These are phyloP conservation scores for Chaenogobius annularis DNA, from an alignment of 2,113 vertebrate genomes.

Conservation along the genomic window DNA sequence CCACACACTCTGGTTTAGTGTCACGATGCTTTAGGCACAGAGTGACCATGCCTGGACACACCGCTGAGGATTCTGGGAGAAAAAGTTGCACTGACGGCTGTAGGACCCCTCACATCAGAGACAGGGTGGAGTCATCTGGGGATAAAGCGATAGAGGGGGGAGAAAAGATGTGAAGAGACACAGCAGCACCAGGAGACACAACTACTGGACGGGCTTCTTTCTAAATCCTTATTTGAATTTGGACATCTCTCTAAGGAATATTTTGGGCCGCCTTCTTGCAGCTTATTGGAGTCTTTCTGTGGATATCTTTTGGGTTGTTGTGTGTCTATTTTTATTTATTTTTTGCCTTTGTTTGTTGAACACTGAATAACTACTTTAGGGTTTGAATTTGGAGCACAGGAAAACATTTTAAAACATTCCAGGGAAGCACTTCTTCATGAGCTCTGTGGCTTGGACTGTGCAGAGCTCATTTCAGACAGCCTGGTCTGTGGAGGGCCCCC, in stretches of 20 bases:
- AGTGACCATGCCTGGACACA: constrained; percentile 35
- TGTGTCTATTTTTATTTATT: too few relatives aligned
- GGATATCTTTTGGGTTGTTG: too few relatives aligned
- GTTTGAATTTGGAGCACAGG: constrained; percentile 25
- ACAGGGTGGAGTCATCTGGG: constrained; percentile 62
- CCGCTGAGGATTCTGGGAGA: not conserved
- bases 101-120: constrained; percentile 3
- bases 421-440: constrained; percentile 12
- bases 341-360: not conserved
- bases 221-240: constrained; percentile 36
- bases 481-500: constrained; percentile 72
- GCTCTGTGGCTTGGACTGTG: constrained; percentile 28
- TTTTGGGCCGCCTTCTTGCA: constrained; percentile 4
- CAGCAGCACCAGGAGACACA: constrained; percentile 43
- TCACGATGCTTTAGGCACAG: constrained; percentile 54
- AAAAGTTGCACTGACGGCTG: not conserved
- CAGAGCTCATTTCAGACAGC: constrained; percentile 25
- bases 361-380: not conserved
- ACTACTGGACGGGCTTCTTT: constrained; percentile 39
- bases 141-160: constrained; percentile 28
- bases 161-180: constrained; percentile 49
- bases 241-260: constrained; percentile 29
- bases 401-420: not conserved
- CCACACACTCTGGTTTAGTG: constrained; percentile 52
- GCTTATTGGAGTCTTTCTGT: constrained; percentile 17